Evolutionary conservation across 2,113 vertebrate genomes (phyloP), one percentile per base, ranked within the genome.

Genomic region (Heterochromis multidens): DNA sequence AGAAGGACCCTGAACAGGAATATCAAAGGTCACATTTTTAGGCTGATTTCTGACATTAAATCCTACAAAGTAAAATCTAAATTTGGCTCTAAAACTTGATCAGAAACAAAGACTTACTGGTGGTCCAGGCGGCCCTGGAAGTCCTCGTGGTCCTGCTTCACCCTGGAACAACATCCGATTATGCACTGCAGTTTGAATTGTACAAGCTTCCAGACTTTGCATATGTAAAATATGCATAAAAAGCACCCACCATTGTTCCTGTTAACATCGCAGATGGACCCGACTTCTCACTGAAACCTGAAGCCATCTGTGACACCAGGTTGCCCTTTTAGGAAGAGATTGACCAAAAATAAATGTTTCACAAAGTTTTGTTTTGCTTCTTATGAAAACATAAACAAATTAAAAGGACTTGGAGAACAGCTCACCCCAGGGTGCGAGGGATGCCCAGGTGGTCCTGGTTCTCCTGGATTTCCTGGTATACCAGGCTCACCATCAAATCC

Each of bases 401-500:
- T 35, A 3, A 33, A 65, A 14, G 14, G 31, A 67, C 7, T 29
- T 33, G 21, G 46, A 17, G 23, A 27, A 14, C 25, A 19, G 40
- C 81, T 83, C 95, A 95, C 97, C 83, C 98, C 98, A 60, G 97
- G 95, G 29, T 95, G 95, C 19, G 96, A 91, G 0, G 96, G 95
- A 16, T 97, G 96, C 25, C 98, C 97, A 6, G 97, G 96, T 80
- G 97, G 96, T 65, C 99, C 99, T 2, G 97, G 93, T 35, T 97
- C 90, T 90, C 99, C 99, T 25, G 99, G 98, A 14, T 97, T 97
- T 82, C 99, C 99, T 88, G 99, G 99, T 25, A 99, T 92, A 62
- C 99, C 99, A 4, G 99, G 98, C 81, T 98, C 98, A n/a, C 99
- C 98, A 82, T 99, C 98, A 84, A 97, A 95, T 19, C 99, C 98